These are phyloP conservation scores for Larimichthys crocea DNA, from an alignment of 2,113 vertebrate species.

Conservation along the genomic window DNA sequence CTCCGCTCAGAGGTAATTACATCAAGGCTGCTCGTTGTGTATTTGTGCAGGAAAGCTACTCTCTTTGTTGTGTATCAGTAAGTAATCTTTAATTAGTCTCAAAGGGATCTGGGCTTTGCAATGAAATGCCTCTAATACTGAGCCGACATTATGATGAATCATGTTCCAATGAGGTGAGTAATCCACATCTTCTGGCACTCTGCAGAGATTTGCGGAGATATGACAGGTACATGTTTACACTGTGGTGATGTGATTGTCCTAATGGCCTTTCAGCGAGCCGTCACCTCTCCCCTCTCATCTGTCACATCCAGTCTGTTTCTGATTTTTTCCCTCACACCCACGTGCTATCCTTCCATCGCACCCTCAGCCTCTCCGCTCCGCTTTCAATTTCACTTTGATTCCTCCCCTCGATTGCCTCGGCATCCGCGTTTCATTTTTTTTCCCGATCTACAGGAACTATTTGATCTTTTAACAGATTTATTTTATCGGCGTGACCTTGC, in stretches of 20 bases:
- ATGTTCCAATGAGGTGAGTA: conserved; percentile 21
- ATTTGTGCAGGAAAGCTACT: not conserved
- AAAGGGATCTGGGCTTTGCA: conserved; percentile 2
- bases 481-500: conserved; percentile 77
- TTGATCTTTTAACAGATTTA: conserved; percentile 77
- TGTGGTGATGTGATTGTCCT: conserved; percentile 41
- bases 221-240: conserved; percentile 26
- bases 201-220: conserved; percentile 16
- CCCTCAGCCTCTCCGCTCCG: conserved; percentile 15
- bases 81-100: conserved; percentile 31
- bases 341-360: conserved; percentile 21
- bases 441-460: conserved; percentile 66
- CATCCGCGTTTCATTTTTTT: conserved; percentile 40
- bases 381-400: conserved; percentile 49
- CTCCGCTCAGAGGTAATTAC: conserved; percentile 1
- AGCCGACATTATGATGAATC: conserved; percentile 20
- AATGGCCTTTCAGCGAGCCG: conserved; percentile 48
- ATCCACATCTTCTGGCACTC: conserved; percentile 9
- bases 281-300: conserved; percentile 37
- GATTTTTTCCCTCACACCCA: conserved; percentile 7
- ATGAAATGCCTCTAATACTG: not conserved
- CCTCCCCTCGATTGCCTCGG: not conserved
- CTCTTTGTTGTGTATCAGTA: conserved; percentile 2
- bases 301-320: conserved; percentile 15
- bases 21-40: conserved; percentile 17